phyloP scores from a whole-genome alignment of 2,113 vertebrate species.

The Gopherus evgoodei region DNA sequence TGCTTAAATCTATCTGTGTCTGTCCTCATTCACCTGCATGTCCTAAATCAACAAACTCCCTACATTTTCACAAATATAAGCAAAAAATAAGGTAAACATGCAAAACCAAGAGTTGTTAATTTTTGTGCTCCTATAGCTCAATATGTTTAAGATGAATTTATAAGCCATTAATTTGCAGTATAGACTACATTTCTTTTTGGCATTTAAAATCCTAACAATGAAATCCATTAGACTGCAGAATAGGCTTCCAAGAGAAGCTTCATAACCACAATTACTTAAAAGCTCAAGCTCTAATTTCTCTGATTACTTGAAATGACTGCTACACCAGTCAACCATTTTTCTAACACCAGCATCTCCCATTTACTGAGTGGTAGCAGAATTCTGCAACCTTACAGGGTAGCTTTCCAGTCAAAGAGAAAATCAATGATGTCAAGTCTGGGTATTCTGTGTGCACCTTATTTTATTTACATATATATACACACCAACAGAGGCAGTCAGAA shows the following conservation, averaged over 20 bases:
- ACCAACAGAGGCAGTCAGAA: not conserved
- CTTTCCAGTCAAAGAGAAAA: not conserved
- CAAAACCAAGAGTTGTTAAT: not conserved
- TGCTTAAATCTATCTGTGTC: too few species aligned
- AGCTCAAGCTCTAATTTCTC: not conserved
- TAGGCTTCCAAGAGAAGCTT: not conserved
- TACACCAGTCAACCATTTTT: not conserved
- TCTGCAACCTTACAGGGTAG: not conserved
- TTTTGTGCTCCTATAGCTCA: not conserved
- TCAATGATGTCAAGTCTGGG: not conserved
- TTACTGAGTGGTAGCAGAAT: not conserved
- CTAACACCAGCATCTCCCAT: fast-evolving
- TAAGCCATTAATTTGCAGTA: not conserved
- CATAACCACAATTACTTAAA: not conserved
- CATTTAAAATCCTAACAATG: not conserved
- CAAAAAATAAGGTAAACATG: not conserved
- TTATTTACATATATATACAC: not conserved
- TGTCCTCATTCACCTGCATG: too few species aligned
- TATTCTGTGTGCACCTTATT: not conserved
- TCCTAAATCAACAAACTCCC: not conserved
- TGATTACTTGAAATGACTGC: not conserved
- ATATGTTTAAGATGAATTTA: not conserved
- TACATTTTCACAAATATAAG: not conserved
- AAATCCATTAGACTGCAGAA: not conserved
- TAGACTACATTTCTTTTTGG: not conserved